phyloP scores from a whole-genome alignment of 2,113 vertebrate species.

The Pycnonotus jocosus region DNA sequence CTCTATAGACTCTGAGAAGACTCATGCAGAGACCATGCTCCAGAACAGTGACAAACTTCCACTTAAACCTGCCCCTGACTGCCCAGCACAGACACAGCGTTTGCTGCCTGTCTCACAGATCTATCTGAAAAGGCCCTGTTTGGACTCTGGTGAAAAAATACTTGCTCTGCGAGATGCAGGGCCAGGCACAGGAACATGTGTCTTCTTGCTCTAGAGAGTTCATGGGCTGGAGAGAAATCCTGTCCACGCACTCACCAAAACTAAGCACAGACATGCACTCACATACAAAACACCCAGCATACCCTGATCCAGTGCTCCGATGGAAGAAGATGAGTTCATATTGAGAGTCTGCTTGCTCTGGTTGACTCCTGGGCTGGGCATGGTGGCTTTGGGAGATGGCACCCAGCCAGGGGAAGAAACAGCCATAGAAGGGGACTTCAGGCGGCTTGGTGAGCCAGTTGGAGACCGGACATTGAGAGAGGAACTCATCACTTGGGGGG shows the following conservation, averaged over 20 bases:
- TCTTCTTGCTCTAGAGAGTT: neutral
- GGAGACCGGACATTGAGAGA: constrained; percentile 88
- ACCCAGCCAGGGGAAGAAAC: constrained; percentile 90
- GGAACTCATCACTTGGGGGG: constrained; percentile 89
- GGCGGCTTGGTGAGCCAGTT: constrained; percentile 83
- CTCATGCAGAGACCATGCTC: neutral
- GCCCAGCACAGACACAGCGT: neutral
- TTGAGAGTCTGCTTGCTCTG: constrained; percentile 72
- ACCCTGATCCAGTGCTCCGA: constrained; percentile 75
- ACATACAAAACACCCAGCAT: neutral
- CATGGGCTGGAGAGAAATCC: neutral
- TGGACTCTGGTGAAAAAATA: neutral
- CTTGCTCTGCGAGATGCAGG: neutral
- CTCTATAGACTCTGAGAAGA: neutral
- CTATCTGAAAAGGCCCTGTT: neutral
- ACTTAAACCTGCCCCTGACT: neutral
- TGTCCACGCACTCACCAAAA: neutral
- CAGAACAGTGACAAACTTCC: neutral
- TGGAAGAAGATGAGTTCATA: constrained; percentile 67
- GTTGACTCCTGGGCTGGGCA: constrained; percentile 86
- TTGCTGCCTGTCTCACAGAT: neutral
- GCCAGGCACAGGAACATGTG: fast-evolving
- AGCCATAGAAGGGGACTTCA: constrained; percentile 90
- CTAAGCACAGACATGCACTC: fast-evolving
- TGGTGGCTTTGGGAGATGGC: constrained; percentile 86